phyloP scores from a whole-genome alignment of 2,888 invertebrate species.

The Unio delphinus region DNA sequence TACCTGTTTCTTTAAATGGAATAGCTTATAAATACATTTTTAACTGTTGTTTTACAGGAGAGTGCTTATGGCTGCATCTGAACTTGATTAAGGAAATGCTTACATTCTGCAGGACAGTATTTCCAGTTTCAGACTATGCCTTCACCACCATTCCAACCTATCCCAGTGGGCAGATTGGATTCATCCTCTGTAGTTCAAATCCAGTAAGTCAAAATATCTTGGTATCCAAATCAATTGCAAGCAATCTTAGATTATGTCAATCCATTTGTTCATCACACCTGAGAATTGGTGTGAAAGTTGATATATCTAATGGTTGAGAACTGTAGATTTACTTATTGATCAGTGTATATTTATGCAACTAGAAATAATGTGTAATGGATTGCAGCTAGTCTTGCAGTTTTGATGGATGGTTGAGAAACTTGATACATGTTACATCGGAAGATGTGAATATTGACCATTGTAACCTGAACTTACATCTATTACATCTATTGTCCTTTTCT shows the following conservation, averaged over 20 bases:
- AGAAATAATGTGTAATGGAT: too few species aligned
- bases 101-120: constrained; percentile 83
- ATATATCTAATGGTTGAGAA: too few species aligned
- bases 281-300: too few species aligned
- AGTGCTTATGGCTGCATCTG: constrained; percentile 81
- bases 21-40: neutral
- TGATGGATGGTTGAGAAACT: too few species aligned
- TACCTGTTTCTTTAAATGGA: neutral
- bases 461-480: too few species aligned
- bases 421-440: too few species aligned
- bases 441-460: too few species aligned
- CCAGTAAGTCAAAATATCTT: constrained; percentile 71
- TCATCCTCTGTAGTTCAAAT: constrained; percentile 87
- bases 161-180: constrained; percentile 97
- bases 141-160: constrained; percentile 92
- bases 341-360: too few species aligned
- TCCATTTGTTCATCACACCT: too few species aligned
- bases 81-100: constrained; percentile 84
- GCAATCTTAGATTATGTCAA: neutral
- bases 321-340: too few species aligned
- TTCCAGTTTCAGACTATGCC: constrained; percentile 85
- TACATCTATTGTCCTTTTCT: too few species aligned
- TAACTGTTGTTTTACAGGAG: constrained; percentile 74
- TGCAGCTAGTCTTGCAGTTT: too few species aligned
- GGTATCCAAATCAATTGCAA: neutral